These are phyloP conservation scores for Benitochromis conjunctus DNA, from an alignment of 2,113 vertebrate species.

Conservation along the genomic window DNA sequence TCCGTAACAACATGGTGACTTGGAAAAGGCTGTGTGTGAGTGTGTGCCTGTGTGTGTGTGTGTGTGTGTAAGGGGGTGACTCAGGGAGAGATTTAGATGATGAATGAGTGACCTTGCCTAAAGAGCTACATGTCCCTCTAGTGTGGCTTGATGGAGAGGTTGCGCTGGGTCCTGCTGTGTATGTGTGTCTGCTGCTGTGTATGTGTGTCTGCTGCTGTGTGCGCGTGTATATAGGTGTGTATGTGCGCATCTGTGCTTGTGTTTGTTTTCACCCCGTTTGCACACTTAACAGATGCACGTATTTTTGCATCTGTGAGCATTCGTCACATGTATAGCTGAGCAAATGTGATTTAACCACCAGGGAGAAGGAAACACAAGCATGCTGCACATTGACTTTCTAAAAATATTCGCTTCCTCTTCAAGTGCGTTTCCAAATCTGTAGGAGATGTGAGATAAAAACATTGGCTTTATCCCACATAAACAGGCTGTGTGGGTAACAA, in stretches of 20 bases:
- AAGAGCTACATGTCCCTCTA: conserved; percentile 51
- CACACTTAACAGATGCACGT: conserved; percentile 15
- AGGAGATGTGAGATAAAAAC: conserved; percentile 48
- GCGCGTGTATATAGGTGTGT: neutral
- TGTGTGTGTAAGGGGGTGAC: conserved; percentile 2
- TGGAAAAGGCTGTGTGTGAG: neutral
- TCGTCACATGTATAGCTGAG: conserved; percentile 27
- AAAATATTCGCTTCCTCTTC: conserved; percentile 45
- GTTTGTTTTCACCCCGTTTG: neutral
- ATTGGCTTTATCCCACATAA: conserved; percentile 33
- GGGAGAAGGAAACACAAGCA: conserved; percentile 38
- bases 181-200: neutral
- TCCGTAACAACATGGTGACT: conserved; percentile 14
- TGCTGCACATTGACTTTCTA: conserved; percentile 31
- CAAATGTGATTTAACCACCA: conserved; percentile 37
- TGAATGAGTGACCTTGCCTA: conserved; percentile 68
- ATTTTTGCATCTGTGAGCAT: conserved; percentile 33
- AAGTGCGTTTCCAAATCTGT: conserved; percentile 28
- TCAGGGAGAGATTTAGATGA: conserved; percentile 52
- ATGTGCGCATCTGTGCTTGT: neutral
- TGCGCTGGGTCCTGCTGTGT: conserved; percentile 11
- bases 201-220: neutral
- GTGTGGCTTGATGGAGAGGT: conserved; percentile 41
- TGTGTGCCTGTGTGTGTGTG: neutral
- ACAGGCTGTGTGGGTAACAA: neutral